Base-by-base conservation (phyloP, 2,888 invertebrate species). In the Drosophila borealis region DNA sequence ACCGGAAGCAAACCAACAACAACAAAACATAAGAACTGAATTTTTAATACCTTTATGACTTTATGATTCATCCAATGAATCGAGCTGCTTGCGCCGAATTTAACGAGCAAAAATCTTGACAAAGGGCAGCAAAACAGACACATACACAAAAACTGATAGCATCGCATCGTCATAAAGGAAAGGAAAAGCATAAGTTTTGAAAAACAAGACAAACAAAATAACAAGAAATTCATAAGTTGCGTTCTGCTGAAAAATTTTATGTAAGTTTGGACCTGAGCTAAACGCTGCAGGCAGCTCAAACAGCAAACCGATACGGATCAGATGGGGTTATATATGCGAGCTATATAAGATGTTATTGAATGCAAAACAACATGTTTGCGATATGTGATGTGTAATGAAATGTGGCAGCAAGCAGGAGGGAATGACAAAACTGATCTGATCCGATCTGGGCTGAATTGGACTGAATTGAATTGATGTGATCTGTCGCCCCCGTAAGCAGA, bases 241-340 rank as follows among this genome's bases (percentile, higher is more conserved):
- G 61, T 62, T 79, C 85, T 62, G 84, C 54, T 84, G 85, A 88
- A 87, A 81, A 61, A 78, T 83, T 87, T 84, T 73, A 73, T 77
- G 78, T 53, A 75, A 36, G 37, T 68, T 55, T 55, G 44, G 21
- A 68, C 25, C 46, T 62, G 51, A 14, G 36, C 21, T 34, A 45
- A 57, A 45, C 61, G 67, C 73, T 63, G 69, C 75, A 69, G 74
- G 61, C 54, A 55, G 66, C 21, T 60, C 21, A 19, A 49, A 19
- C 46, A 34, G 54, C 29, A 34, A 6, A 54, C 19, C 34, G 34
- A 60, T 56, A 41, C 59, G 39, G 55, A 73, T 73, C 41, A 11
- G 13, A 51, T 64, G 46, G 41, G 59, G 51, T 45, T 60, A 72
- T 71, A 61, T 65, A 50, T 60, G 33, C 10, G n/a, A 36, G 21